Evolutionary conservation across 2,113 vertebrate genomes (phyloP), one percentile per base, ranked within the genome.

Genomic region (Laterallus jamaicensis): DNA sequence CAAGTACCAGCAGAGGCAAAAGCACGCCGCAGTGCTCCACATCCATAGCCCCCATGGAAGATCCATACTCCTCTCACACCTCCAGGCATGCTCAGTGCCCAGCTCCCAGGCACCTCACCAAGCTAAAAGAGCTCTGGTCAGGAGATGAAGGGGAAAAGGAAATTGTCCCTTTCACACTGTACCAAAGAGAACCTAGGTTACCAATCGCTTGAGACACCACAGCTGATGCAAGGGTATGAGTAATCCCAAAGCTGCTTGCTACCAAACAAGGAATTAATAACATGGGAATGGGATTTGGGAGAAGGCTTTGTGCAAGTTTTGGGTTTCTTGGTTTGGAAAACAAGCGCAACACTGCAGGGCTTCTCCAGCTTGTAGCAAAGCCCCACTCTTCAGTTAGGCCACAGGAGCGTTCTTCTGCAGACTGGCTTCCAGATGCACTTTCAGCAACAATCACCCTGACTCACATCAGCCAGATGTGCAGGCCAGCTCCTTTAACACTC

Each of bases 241-340:
- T 88, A 96, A 97, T 71, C 73, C 86, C 88, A 74, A 84, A 88
- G 77, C 42, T 64, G 47, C n/a, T 25, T 75, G 80, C 52, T 92
- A 91, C 37, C 60, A 83, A 95, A 92, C 39, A 59, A 56, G 68
- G 67, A 77, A 86, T 50, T 63, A 60, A 84, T 91, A 78, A 69
- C 66, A 56, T 56, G 56, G 89, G 77, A 94, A 93, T 21, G 66
- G 83, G 64, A 78, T 88, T 12, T 9, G 7, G 60, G 77, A 92
- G 44, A 93, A 32, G 35, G 58, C 2, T 92, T 58, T 75, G 52
- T 55, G 31, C 31, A 78, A 92, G 37, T 54, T 86, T 70, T 77
- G 67, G 21, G 56, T 71, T 87, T 87, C 18, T 49, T 44, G 74
- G 56, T 56, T 83, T 90, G 82, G 64, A 88, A 86, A 92, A 58